Evolutionary conservation across 2,888 invertebrate genomes (phyloP), one percentile per base, ranked within the genome.

Genomic region (Chesias legatella): DNA sequence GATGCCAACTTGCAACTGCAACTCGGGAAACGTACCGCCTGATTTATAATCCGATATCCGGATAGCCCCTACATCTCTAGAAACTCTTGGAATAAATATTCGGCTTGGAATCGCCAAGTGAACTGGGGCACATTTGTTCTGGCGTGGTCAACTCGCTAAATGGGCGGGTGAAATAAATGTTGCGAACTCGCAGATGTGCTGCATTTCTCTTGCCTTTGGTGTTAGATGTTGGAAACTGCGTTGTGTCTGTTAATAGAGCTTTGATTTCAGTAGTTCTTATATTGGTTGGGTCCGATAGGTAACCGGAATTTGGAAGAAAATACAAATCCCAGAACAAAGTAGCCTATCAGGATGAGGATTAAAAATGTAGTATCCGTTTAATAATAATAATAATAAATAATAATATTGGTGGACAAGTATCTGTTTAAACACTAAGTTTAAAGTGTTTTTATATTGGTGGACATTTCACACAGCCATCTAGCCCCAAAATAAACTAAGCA

Each of bases 41-140:
- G 78, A 79, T 78, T 77, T 79, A 79, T 78, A 66, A 63, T 61
- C 65, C 67, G 72, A 76, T 70, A 71, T 74, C 78, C 73, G 63
- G 61, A 57, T 43, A 45, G 41, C 46, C 46, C 42, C 52, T 63
- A 58, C 57, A 57, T 48, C 50, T 51, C 47, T 52, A 52, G 52
- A 57, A 56, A 53, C 51, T 55, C 46, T 46, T 51, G 48, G 52
- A 45, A 55, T 55, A 55, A 52, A 55, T 52, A 55, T 52, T 55
- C 52, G 50, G 38, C 29, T 45, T 41, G 33, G 43, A 48, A 38
- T 52, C 48, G 43, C 45, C 49, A 44, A 52, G 43, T 50, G 50
- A 52, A 55, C 46, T 55, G 46, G 48, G 52, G 44, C 48, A 52
- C 50, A 55, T 55, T 55, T 52, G 48, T 55, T 55, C 52, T 55